phyloP scores from a whole-genome alignment of 2,888 invertebrate species.

The Lapara coniferarum region DNA sequence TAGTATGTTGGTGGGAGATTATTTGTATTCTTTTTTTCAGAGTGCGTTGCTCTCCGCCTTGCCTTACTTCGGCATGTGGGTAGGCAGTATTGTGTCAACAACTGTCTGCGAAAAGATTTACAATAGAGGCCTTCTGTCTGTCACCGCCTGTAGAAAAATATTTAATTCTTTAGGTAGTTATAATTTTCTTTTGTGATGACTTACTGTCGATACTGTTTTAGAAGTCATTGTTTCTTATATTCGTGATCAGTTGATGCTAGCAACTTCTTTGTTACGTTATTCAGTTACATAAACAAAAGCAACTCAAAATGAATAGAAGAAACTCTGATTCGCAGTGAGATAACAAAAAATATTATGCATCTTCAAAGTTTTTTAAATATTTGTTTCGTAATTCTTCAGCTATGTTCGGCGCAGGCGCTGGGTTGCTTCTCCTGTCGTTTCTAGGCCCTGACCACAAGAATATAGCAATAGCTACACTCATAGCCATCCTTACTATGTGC shows the following conservation, averaged over 20 bases:
- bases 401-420: slow-evolving; percentile 84
- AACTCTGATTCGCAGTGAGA: too few relatives aligned
- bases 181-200: background rate
- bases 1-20: background rate
- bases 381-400: slow-evolving; percentile 57
- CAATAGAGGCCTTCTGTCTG: slow-evolving; percentile 57
- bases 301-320: too few relatives aligned
- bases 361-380: too few relatives aligned
- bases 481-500: slow-evolving; percentile 85
- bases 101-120: slow-evolving; percentile 80
- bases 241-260: too few relatives aligned
- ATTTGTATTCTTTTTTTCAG: slow-evolving; percentile 51
- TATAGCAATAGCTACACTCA: slow-evolving; percentile 84
- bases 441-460: slow-evolving; percentile 59
- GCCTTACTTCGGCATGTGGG: slow-evolving; percentile 89
- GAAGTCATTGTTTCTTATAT: too few relatives aligned
- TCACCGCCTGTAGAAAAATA: slow-evolving; percentile 67
- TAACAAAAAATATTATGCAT: too few relatives aligned
- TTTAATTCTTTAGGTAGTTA: slow-evolving; percentile 81
- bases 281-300: too few relatives aligned
- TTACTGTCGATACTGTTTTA: too few relatives aligned
- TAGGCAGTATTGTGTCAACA: slow-evolving; percentile 86
- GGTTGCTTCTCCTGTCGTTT: slow-evolving; percentile 84
- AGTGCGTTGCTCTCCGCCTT: slow-evolving; percentile 88
- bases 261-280: too few relatives aligned